Evolutionary conservation across 2,797 vertebrate genomes (phyloP).

Genomic region (Lepus townsendii): DNA sequence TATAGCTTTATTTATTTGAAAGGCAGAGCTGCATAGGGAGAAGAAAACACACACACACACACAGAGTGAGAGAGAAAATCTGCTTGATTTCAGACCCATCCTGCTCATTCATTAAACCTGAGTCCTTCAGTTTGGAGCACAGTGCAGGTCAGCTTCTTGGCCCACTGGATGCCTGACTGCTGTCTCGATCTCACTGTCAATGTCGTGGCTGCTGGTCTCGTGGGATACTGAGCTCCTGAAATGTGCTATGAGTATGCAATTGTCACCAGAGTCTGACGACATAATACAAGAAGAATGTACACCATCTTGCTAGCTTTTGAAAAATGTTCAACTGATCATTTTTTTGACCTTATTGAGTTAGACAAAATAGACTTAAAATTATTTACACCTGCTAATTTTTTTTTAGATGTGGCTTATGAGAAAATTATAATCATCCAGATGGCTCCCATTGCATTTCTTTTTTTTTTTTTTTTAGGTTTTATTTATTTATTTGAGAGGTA

Average conservation of each 20-base stretch:
- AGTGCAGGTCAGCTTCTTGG: background rate
- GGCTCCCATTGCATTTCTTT: background rate
- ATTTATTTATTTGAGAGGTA: no score
- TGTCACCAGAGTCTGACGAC: background rate
- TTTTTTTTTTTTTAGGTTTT: no score
- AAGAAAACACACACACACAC: no score
- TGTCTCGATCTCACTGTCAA: background rate
- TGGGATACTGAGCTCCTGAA: background rate
- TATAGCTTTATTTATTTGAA: no score
- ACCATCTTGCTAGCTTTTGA: background rate
- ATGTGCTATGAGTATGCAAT: background rate
- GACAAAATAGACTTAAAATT: background rate
- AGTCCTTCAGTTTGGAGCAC: background rate
- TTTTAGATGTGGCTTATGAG: background rate
- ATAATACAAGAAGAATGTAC: background rate
- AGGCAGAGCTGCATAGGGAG: background rate
- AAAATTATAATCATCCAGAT: background rate
- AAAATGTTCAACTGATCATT: background rate
- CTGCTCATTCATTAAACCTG: background rate
- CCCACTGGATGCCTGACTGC: background rate
- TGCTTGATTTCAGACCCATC: background rate
- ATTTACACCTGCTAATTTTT: background rate
- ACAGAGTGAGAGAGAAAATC: background rate
- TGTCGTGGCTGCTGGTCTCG: background rate
- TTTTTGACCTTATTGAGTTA: slow-evolving; percentile 1